Evolutionary conservation across 2,888 invertebrate species (phyloP).

Genomic region (Drosophila dives): DNA sequence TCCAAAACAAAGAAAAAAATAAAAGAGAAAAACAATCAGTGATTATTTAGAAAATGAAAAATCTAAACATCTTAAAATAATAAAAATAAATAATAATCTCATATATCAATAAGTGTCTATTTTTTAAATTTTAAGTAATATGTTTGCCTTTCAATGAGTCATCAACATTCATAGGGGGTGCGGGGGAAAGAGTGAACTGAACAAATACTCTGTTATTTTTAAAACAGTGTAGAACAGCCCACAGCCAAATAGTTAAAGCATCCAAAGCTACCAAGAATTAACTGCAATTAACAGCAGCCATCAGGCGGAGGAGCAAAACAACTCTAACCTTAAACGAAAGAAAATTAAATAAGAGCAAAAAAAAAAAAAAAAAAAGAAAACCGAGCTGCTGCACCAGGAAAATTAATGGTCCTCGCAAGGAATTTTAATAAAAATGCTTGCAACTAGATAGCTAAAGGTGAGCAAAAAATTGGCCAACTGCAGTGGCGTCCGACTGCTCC

Average conservation of each 20-base stretch:
- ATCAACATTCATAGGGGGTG: no score
- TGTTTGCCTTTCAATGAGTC: not conserved
- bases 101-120: not conserved
- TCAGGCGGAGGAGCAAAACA: constrained; percentile 32
- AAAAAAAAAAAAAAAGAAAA: not conserved
- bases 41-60: not conserved
- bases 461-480: constrained; percentile 72
- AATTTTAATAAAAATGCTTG: constrained; percentile 81
- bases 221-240: not conserved
- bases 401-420: constrained; percentile 77
- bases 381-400: constrained; percentile 61
- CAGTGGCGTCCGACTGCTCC: constrained; percentile 33
- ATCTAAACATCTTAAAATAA: not conserved
- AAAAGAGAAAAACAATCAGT: not conserved
- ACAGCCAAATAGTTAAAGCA: constrained; percentile 20
- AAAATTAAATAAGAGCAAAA: constrained; percentile 13
- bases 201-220: not conserved
- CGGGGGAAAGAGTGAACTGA: not conserved
- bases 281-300: constrained; percentile 53
- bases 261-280: constrained; percentile 54
- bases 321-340: constrained; percentile 24
- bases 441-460: constrained; percentile 73
- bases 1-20: not conserved
- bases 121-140: not conserved
- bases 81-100: no score